Evolutionary conservation across 1,140 invertebrate genomes (phyloP).

Genomic region (Pissodes strobi): DNA sequence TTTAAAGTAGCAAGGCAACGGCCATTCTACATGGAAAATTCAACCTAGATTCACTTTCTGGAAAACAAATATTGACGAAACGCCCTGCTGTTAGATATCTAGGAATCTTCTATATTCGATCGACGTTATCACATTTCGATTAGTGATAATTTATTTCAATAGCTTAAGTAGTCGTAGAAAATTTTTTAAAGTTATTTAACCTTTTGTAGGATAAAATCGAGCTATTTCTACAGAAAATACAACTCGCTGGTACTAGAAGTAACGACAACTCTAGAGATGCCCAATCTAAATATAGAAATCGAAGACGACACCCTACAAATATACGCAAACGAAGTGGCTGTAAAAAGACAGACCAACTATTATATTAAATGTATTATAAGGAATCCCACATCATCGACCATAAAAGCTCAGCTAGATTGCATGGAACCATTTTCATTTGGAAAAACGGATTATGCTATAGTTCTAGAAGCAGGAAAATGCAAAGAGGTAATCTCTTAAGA

Average conservation of each 20-base stretch:
- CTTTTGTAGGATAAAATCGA: conserved; percentile 31
- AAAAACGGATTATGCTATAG: conserved; percentile 59
- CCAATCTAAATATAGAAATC: conserved; percentile 34
- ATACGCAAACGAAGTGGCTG: conserved; percentile 41
- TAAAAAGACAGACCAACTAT: conserved; percentile 16
- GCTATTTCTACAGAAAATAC: conserved; percentile 36
- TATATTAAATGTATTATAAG: conserved; percentile 7
- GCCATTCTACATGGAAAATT: no score
- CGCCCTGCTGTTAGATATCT: no score
- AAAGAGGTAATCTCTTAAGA: conserved; percentile 22
- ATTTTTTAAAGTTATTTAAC: conserved; percentile 24
- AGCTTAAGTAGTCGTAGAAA: no score
- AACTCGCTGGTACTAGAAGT: conserved; percentile 32
- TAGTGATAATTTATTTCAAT: no score
- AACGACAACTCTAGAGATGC: conserved; percentile 30
- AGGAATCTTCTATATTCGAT: no score
- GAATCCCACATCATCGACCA: conserved; percentile 11
- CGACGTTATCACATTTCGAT: no score
- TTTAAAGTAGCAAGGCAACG: no score
- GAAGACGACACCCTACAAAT: conserved; percentile 24
- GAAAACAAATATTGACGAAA: no score
- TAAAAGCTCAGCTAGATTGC: neutral
- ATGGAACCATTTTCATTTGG: conserved; percentile 17
- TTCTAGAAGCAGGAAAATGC: conserved; percentile 58
- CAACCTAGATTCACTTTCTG: no score